Evolutionary conservation across 2,888 invertebrate species (phyloP), one percentile per base, ranked within the genome.

Genomic region (Athalia circularis): DNA sequence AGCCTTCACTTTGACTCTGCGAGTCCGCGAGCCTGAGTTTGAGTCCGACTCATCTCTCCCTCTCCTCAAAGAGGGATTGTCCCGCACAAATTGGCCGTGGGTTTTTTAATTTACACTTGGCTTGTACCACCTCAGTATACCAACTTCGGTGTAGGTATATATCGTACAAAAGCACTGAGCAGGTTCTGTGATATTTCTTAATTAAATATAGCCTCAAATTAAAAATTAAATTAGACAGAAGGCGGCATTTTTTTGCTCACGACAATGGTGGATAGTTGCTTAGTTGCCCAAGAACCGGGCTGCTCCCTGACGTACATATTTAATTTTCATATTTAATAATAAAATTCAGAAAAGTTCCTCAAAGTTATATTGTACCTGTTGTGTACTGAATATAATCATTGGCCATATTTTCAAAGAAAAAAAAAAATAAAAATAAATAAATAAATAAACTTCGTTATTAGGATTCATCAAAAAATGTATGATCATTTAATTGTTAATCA

Each of bases 181-280:
- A 80, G 81, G 85, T 83, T 84, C 80, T 80, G 83, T 82, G 85
- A 87, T 87, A 86, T 88, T 87, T 87, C 88, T 88, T 87, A 88
- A 88, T 88, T 88, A 88, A 88, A 88, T 86, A 84, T 85, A 86
- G 84, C 85, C 84, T 81, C 83, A 82, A 85, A 85, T 87, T 85
- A 86, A 87, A 86, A 87, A 86, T 86, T 84, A 86, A 88, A 88
- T 87, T 86, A 87, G 88, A 87, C 86, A 85, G 85, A 85, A 85
- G 84, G 84, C 83, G 80, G 82, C 81, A 83, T 82, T 84, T 86
- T 85, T 85, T 86, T 84, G 43, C 77, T 9, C 13, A 11, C 50
- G 68, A 52, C 61, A 61, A 77, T 57, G 68, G 61, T 70, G 62
- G 62, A 64, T 50, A 52, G 72, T 59, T 59, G 72, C 59, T 59